These are phyloP conservation scores for Julus scandinavius DNA, from an alignment of 2,888 invertebrate species.

Conservation along the genomic window DNA sequence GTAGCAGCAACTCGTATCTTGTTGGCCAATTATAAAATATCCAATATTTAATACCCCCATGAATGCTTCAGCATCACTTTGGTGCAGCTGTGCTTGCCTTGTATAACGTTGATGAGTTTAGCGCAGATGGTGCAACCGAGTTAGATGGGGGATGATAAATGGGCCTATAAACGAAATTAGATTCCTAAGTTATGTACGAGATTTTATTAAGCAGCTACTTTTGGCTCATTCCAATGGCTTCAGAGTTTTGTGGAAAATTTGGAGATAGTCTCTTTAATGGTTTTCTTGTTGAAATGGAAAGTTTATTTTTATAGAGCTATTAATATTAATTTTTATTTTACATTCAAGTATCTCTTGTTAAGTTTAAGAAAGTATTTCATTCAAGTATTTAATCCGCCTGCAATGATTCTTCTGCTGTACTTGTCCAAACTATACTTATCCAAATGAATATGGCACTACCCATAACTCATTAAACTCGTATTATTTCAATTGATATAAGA, in stretches of 20 bases:
- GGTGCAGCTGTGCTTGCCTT: constrained; percentile 25
- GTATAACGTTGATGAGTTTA: constrained; percentile 41
- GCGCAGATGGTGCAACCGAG: constrained; percentile 39
- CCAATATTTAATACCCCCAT: constrained; percentile 43
- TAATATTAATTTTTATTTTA: background rate
- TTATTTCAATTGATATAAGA: too few relatives aligned
- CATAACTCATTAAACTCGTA: too few relatives aligned
- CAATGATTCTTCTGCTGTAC: background rate
- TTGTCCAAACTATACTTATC: too few relatives aligned
- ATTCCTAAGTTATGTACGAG: constrained; percentile 43
- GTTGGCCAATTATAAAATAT: constrained; percentile 39
- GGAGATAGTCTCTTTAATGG: constrained; percentile 3
- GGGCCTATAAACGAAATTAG: constrained; percentile 39
- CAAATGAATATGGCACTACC: too few relatives aligned
- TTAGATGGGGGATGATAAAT: constrained; percentile 35
- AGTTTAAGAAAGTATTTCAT: background rate
- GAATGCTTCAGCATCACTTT: constrained; percentile 43
- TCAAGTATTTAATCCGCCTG: background rate
- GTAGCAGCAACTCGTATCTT: background rate
- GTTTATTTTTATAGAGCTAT: background rate
- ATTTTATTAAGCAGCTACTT: constrained; percentile 30
- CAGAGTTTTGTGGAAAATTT: background rate
- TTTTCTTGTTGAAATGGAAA: background rate
- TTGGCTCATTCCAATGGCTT: background rate
- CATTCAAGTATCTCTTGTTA: background rate